Percentiles rank a stretch among this genome's conserved stretches.
Conservation (phyloP, 2,113 vertebrate genomes). For the Chaetops frenatus region DNA sequence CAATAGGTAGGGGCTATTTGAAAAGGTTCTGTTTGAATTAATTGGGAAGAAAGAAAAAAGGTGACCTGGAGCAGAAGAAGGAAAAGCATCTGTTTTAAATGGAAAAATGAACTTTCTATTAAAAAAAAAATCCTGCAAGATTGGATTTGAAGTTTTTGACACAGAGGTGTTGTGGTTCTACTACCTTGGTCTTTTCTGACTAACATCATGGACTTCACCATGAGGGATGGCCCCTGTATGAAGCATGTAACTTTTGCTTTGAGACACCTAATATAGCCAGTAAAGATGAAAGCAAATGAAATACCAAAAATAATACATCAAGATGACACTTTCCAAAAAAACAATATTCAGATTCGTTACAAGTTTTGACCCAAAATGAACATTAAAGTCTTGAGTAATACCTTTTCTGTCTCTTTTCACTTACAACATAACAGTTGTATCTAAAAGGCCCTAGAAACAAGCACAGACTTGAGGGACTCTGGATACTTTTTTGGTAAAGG, state of each 20-base stretch:
- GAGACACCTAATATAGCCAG: not conserved
- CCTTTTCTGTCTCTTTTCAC: not conserved
- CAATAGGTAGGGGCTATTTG: not conserved
- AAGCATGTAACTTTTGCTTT: not conserved
- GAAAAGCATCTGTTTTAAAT: not conserved
- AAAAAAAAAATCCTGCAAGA: not conserved
- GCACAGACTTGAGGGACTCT: not conserved
- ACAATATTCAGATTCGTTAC: rapidly evolving
- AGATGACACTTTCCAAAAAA: not conserved
- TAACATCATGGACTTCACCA: not conserved
- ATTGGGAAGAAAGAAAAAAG: not conserved
- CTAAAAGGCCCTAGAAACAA: not conserved
- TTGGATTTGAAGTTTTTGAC: not conserved
- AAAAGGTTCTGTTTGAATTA: not conserved
- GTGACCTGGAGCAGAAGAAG: not conserved
- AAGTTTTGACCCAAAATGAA: not conserved
- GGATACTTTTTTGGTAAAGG: not conserved
- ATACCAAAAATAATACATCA: not conserved
- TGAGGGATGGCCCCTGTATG: not conserved
- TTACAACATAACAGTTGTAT: not conserved
- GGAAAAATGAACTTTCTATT: not conserved
- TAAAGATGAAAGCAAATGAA: not conserved
- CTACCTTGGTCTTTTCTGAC: not conserved
- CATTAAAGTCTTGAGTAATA: not conserved
- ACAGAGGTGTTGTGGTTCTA: not conserved